These are phyloP conservation scores for Gadus chalcogrammus DNA, from an alignment of 2,113 vertebrate genomes.

Conservation along the genomic window DNA sequence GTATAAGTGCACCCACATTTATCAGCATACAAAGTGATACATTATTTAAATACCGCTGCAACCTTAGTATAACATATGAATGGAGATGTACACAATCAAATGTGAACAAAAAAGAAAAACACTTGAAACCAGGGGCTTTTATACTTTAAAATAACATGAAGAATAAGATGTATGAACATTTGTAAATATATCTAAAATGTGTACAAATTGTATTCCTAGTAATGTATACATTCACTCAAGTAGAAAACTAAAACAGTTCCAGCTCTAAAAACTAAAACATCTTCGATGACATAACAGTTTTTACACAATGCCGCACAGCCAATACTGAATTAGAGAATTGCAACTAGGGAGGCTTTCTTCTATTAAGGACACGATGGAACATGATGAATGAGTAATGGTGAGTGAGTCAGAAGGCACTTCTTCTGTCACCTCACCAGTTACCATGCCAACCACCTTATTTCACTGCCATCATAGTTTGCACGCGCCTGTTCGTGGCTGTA, in stretches of 20 bases:
- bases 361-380: constrained; percentile 12
- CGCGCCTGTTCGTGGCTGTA: constrained; percentile 25
- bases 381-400: constrained; percentile 31
- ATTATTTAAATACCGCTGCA: too few species aligned
- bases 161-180: too few species aligned
- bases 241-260: constrained; percentile 13
- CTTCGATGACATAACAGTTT: constrained; percentile 6
- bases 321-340: constrained; percentile 4
- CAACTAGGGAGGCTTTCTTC: constrained; percentile 1
- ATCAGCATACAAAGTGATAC: too few species aligned
- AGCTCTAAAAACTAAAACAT: constrained; percentile 18
- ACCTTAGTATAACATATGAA: too few species aligned
- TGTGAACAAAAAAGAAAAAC: too few species aligned
- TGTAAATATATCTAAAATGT: constrained; percentile 2
- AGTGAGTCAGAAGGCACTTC: constrained; percentile 53
- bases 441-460: constrained; percentile 43
- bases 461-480: constrained; percentile 28
- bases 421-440: constrained; percentile 47
- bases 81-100: too few species aligned
- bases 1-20: too few species aligned
- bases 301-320: constrained; percentile 48
- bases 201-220: constrained; percentile 2
- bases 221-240: constrained; percentile 10
- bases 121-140: too few species aligned
- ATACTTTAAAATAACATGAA: too few species aligned